These are phyloP conservation scores for Forbesichthys papilliferus DNA, from an alignment of 2,113 vertebrate species.

Conservation along the genomic window DNA sequence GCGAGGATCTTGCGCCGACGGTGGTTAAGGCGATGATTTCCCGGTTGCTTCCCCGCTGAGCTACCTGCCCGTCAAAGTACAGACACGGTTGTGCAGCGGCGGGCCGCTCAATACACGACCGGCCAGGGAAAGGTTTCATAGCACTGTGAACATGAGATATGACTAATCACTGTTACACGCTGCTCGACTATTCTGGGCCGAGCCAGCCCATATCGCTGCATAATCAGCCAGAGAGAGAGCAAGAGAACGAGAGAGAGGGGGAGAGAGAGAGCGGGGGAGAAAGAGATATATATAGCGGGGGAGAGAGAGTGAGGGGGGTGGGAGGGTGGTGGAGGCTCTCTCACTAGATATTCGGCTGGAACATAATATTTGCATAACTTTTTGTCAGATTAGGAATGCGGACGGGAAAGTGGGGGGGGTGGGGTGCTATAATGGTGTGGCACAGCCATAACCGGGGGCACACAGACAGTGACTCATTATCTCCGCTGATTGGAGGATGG, in stretches of 20 bases:
- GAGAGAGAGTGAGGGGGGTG: too few relatives aligned
- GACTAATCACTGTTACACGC: slow-evolving; percentile 65
- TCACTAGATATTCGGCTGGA: slow-evolving; percentile 62
- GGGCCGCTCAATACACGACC: too few relatives aligned
- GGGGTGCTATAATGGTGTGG: slow-evolving; percentile 57
- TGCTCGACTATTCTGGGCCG: slow-evolving; percentile 50
- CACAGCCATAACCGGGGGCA: slow-evolving; percentile 59
- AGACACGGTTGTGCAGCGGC: too few relatives aligned
- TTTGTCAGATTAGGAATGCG: slow-evolving; percentile 63
- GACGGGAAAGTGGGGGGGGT: slow-evolving; percentile 9
- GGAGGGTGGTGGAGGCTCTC: slow-evolving; percentile 42
- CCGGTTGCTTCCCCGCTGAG: too few relatives aligned
- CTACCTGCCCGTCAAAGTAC: too few relatives aligned
- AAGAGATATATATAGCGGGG: too few relatives aligned
- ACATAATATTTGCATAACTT: slow-evolving; percentile 71
- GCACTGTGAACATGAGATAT: slow-evolving; percentile 59
- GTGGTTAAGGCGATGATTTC: too few relatives aligned
- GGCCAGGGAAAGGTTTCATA: slow-evolving; percentile 17
- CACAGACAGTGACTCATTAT: slow-evolving; percentile 55
- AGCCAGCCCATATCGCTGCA: slow-evolving; percentile 62
- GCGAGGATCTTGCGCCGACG: too few relatives aligned
- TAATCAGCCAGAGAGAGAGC: slow-evolving; percentile 44
- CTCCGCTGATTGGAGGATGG: slow-evolving; percentile 56
- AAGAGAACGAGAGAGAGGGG: background rate
- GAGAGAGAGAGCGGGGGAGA: slow-evolving; percentile 11